Percentiles rank a stretch among this genome's conserved stretches.
These are phyloP conservation scores for Kryptolebias marmoratus DNA, from an alignment of 2,113 vertebrate genomes.

Conservation along the genomic window DNA sequence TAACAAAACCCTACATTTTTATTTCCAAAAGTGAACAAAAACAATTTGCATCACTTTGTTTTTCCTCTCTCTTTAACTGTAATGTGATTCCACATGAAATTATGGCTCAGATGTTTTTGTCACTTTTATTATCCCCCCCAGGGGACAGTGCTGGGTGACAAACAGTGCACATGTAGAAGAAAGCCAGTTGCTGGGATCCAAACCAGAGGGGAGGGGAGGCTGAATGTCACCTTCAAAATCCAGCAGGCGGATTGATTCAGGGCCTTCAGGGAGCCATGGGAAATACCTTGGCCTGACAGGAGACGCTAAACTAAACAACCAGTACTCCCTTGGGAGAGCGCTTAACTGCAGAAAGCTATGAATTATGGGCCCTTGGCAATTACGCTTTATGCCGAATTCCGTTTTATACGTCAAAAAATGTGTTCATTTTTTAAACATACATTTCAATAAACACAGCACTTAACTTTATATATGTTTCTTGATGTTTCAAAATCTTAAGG, in stretches of 20 bases:
- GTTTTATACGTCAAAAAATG: slow-evolving; percentile 39
- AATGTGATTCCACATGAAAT: background rate
- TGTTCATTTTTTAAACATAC: slow-evolving; percentile 45
- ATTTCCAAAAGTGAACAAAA: slow-evolving; percentile 17
- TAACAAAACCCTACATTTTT: slow-evolving; percentile 1
- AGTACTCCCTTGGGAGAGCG: slow-evolving; percentile 26
- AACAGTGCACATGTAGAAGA: slow-evolving; percentile 22
- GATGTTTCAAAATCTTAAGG: background rate
- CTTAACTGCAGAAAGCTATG: slow-evolving; percentile 32
- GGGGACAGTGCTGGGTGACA: slow-evolving; percentile 38
- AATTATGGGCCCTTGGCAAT: slow-evolving; percentile 40
- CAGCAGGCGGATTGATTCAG: slow-evolving; percentile 60
- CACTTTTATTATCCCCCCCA: background rate
- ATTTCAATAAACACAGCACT: slow-evolving; percentile 52
- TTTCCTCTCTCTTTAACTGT: background rate
- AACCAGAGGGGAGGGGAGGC: slow-evolving; percentile 33
- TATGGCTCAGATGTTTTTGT: background rate
- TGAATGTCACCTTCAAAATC: slow-evolving; percentile 65
- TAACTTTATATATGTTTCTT: slow-evolving; percentile 40
- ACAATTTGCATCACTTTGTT: background rate
- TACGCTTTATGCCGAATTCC: slow-evolving; percentile 44
- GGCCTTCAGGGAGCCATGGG: slow-evolving; percentile 55
- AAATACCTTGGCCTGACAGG: slow-evolving; percentile 66
- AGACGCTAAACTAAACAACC: slow-evolving; percentile 69
- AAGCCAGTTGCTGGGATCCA: slow-evolving; percentile 38